Conservation (phyloP, 2,113 vertebrate species). For the Chionis minor region DNA sequence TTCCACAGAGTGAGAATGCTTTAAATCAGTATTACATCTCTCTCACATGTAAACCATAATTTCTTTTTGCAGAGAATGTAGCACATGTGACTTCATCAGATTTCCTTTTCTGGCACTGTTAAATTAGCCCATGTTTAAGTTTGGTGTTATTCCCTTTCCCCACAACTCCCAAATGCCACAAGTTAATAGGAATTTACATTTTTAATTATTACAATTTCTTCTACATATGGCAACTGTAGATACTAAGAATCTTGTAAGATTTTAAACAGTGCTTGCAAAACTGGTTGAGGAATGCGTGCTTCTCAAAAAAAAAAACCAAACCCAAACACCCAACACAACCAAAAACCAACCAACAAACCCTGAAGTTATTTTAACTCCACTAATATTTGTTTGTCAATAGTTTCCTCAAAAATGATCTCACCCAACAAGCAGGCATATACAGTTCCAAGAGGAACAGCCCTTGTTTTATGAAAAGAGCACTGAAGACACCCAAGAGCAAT, state of each 20-base stretch:
- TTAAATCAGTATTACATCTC: not conserved
- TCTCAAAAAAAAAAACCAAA: not conserved
- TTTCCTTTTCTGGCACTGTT: not conserved
- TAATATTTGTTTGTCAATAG: not conserved
- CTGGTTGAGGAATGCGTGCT: not conserved
- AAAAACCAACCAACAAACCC: not conserved
- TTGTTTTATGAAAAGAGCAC: not conserved
- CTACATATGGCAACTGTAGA: not conserved
- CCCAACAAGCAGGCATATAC: not conserved
- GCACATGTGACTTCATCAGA: not conserved
- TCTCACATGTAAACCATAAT: fast-evolving
- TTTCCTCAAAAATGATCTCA: not conserved
- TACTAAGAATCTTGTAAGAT: not conserved
- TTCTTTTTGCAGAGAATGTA: not conserved
- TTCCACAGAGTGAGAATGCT: not conserved
- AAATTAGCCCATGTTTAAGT: not conserved
- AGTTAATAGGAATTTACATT: not conserved
- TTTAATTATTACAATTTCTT: not conserved
- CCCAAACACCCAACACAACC: not conserved
- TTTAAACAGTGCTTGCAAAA: not conserved
- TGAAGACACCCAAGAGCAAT: not conserved
- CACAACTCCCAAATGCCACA: not conserved
- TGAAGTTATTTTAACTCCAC: not conserved
- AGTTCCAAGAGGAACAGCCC: fast-evolving
- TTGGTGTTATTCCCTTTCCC: not conserved